Conservation (phyloP, 2,113 vertebrate genomes). For the Thamnophis sirtalis region DNA sequence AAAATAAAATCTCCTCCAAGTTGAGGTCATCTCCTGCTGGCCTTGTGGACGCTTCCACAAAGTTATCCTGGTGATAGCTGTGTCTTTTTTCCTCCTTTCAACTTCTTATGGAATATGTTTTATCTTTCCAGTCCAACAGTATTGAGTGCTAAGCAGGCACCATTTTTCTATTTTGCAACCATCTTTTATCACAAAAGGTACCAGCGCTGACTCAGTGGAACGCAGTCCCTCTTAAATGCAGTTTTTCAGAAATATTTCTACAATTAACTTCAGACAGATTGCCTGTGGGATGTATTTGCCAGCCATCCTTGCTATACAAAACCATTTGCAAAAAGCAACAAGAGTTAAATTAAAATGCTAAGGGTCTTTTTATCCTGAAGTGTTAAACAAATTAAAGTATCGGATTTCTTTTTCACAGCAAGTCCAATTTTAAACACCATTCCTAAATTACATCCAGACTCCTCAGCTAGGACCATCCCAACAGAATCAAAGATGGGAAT, state of each 20-base stretch:
- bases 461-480: neutral
- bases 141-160: neutral
- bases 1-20: neutral
- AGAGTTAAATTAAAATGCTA: neutral
- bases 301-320: neutral
- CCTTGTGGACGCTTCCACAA: neutral
- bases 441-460: constrained; percentile 14
- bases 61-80: neutral
- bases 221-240: too few species aligned
- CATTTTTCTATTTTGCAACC: neutral
- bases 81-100: neutral
- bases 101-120: neutral
- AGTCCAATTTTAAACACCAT: neutral
- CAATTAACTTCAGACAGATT: neutral
- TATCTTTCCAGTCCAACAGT: neutral
- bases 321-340: neutral
- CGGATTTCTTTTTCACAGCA: neutral
- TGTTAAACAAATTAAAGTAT: constrained; percentile 17
- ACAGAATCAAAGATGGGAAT: neutral
- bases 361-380: constrained; percentile 6
- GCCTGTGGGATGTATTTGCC: neutral
- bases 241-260: neutral
- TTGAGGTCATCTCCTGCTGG: neutral
- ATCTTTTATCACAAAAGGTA: neutral
- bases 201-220: neutral